These are phyloP conservation scores for Megathymus violae DNA, from an alignment of 1,140 invertebrate species.

Conservation along the genomic window DNA sequence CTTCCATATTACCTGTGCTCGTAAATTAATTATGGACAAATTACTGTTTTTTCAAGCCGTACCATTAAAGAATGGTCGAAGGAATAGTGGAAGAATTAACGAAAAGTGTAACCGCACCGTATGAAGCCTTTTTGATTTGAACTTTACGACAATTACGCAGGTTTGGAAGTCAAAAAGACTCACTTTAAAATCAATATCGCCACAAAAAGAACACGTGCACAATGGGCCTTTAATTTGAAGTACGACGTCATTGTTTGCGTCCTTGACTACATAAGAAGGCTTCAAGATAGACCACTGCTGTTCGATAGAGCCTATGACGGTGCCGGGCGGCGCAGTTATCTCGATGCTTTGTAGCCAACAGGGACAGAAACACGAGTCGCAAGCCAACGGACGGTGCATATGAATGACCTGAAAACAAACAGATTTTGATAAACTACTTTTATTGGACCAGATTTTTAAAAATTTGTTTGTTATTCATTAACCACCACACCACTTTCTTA, in stretches of 20 bases:
- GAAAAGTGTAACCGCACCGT: too few relatives aligned
- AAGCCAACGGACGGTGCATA: conserved; percentile 89
- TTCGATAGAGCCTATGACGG: conserved; percentile 89
- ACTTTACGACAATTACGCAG: too few relatives aligned
- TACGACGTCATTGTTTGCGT: conserved; percentile 90
- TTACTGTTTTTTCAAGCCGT: too few relatives aligned
- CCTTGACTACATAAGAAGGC: conserved; percentile 91
- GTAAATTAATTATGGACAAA: too few relatives aligned
- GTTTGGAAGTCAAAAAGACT: too few relatives aligned
- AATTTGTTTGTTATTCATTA: not conserved
- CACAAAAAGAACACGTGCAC: conserved; percentile 91
- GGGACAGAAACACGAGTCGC: conserved; percentile 91
- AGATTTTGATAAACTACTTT: too few relatives aligned
- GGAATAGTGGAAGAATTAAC: too few relatives aligned
- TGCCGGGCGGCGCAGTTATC: conserved; percentile 89
- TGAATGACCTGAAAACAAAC: conserved; percentile 87
- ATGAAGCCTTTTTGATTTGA: too few relatives aligned
- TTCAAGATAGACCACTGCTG: conserved; percentile 94
- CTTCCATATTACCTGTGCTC: too few relatives aligned
- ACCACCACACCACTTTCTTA: too few relatives aligned
- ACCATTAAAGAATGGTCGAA: too few relatives aligned
- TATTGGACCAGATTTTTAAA: too few relatives aligned
- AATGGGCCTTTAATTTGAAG: conserved; percentile 93
- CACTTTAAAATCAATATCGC: conserved; percentile 90
- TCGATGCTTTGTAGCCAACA: conserved; percentile 94